phyloP scores from a whole-genome alignment of 1,140 invertebrate species.

The Formica selysi region DNA sequence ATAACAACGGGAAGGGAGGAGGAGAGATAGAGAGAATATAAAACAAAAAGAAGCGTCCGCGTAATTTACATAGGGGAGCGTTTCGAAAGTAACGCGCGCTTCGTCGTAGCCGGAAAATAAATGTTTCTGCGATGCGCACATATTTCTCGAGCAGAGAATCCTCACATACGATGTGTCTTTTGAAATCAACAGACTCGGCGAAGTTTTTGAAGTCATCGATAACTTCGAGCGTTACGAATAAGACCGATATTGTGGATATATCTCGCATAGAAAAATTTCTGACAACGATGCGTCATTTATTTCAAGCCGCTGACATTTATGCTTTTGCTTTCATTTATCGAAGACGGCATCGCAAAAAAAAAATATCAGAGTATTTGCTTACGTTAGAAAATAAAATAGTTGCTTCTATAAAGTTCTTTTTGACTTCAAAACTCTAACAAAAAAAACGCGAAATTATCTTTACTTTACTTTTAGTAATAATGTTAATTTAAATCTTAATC shows the following conservation, averaged over 20 bases:
- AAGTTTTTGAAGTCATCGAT: slow-evolving; percentile 16
- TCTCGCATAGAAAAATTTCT: slow-evolving; percentile 26
- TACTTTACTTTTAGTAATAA: not conserved
- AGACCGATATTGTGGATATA: slow-evolving; percentile 7
- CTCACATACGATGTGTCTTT: slow-evolving; percentile 6
- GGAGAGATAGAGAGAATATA: slow-evolving; percentile 19
- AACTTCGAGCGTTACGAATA: slow-evolving; percentile 8
- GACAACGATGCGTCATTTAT: slow-evolving; percentile 35
- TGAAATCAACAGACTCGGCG: slow-evolving; percentile 38
- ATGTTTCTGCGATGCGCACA: slow-evolving; percentile 16
- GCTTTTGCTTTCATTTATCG: not conserved
- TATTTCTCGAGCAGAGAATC: not conserved
- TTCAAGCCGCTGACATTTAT: slow-evolving; percentile 9
- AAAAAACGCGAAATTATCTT: not conserved
- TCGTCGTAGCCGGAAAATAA: slow-evolving; percentile 34
- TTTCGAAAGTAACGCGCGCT: slow-evolving; percentile 47
- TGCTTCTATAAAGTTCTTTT: not conserved
- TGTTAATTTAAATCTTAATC: slow-evolving; percentile 21
- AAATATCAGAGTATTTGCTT: not conserved
- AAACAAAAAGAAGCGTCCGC: slow-evolving; percentile 51
- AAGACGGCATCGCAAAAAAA: not conserved
- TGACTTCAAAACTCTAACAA: not conserved
- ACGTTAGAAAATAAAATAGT: not conserved
- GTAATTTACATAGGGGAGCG: slow-evolving; percentile 56
- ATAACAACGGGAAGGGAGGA: slow-evolving; percentile 6